Percentiles rank a stretch among this genome's conserved stretches.
Conservation (phyloP, 2,888 invertebrate species). For the Dryocosmus kuriphilus region DNA sequence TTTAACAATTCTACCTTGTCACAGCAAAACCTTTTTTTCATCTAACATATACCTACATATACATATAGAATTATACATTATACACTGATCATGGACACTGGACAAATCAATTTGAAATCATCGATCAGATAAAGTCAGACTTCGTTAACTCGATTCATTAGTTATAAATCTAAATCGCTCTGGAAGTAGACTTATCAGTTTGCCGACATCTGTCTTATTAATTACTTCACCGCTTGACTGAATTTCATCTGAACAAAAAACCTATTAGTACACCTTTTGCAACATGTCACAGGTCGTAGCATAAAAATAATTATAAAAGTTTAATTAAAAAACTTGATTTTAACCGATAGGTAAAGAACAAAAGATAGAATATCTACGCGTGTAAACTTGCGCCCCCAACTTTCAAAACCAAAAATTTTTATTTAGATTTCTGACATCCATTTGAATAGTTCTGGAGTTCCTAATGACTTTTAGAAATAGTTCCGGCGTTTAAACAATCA, state of each 20-base stretch:
- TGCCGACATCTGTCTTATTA: slow-evolving; percentile 4
- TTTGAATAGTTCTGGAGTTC: too few relatives aligned
- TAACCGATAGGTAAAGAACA: too few relatives aligned
- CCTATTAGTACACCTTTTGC: neutral
- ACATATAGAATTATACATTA: neutral
- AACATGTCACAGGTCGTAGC: neutral
- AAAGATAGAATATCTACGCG: too few relatives aligned
- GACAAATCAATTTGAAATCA: slow-evolving; percentile 12
- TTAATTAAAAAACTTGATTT: neutral
- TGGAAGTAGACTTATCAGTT: slow-evolving; percentile 10
- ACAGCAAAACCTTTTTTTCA: neutral
- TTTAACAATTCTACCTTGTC: neutral
- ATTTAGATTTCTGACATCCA: too few relatives aligned
- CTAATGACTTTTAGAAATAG: too few relatives aligned
- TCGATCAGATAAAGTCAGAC: slow-evolving; percentile 10
- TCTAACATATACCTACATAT: neutral
- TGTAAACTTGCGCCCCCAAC: too few relatives aligned
- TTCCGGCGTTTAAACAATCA: too few relatives aligned
- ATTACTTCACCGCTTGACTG: slow-evolving; percentile 9
- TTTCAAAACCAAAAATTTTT: too few relatives aligned
- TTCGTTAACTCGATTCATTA: slow-evolving; percentile 8
- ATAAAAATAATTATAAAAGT: neutral
- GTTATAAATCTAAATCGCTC: slow-evolving; percentile 17
- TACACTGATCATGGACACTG: neutral
- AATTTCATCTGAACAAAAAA: neutral